Evolutionary conservation across 2,797 vertebrate species (phyloP).

Genomic region (Sebastes miniatus): DNA sequence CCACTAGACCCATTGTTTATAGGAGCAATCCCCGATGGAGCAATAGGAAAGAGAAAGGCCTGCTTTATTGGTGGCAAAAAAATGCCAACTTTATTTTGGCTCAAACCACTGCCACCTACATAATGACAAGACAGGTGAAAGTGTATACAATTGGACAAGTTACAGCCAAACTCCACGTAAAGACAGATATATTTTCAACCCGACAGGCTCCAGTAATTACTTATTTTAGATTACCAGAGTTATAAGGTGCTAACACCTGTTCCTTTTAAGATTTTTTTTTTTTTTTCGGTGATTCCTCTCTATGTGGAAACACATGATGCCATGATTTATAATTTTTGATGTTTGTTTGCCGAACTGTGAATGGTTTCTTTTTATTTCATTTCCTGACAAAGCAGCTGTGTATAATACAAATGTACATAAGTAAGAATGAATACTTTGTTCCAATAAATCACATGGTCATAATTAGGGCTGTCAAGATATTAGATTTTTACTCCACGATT

Average conservation of each 20-base stretch:
- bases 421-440: too few species aligned
- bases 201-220: neutral
- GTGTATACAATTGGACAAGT: neutral
- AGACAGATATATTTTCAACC: neutral
- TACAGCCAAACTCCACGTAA: neutral
- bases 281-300: too few species aligned
- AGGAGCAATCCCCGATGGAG: neutral
- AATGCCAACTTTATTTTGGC: neutral
- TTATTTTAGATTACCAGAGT: neutral
- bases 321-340: neutral
- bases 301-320: too few species aligned
- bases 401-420: too few species aligned
- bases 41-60: neutral
- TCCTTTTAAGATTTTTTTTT: too few species aligned
- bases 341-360: neutral
- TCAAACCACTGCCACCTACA: neutral
- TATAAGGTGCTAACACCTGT: too few species aligned
- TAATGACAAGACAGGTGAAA: neutral
- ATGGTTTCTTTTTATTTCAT: neutral
- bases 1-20: neutral
- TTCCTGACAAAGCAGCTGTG: neutral
- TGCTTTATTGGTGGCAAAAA: neutral
- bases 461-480: too few species aligned
- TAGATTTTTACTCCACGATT: neutral
- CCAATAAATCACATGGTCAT: too few species aligned